Evolutionary conservation across 2,797 vertebrate species (phyloP), one percentile per base, ranked within the genome.

Genomic region (Rhadinocentrus ornatus): DNA sequence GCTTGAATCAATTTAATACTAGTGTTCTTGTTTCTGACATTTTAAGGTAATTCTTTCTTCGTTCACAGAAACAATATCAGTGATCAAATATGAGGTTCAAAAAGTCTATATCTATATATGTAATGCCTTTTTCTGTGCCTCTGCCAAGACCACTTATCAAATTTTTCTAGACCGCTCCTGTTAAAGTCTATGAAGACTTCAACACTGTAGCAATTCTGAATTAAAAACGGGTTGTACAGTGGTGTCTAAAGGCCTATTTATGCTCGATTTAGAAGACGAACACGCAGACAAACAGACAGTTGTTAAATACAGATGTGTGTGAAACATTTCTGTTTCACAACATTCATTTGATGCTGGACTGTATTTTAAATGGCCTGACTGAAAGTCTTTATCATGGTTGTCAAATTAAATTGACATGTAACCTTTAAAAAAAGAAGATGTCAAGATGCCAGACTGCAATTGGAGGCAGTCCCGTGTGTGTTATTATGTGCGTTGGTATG

Each of bases 361-460:
- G 15, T 57, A 16, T 53, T 27, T 12, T 48, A 34, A 69, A 31
- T 59, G 55, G 54, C 55, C 37, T 59, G n/a, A 34, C 29, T 61
- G 34, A 66, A 80, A 61, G 65, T 86, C 83, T 88, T 85, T 77
- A 85, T 89, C 84, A 70, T 31, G 83, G 77, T 60, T 87, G 87
- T 90, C 87, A 87, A 6, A 62, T 84, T 71, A 77, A 81, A 91
- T 90, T 92, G 91, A 90, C 89, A 89, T 60, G 72, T 89, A 81
- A 83, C 73, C 87, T 82, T 61, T 86, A 26, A 79, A 66, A 31
- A 78, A 10, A 48, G 56, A 82, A 55, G 73, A 72, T 83, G 83
- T 80, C 87, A 80, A 31, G 52, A 73, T 18, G 69, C 76, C 75
- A 73, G 82, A 58, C 75, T 65, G 67, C 50, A 72, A 80, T 76